Percentiles rank a stretch among this genome's conserved stretches.
Evolutionary conservation across 2,113 vertebrate species (phyloP).

Genomic region (Petroica traversi): DNA sequence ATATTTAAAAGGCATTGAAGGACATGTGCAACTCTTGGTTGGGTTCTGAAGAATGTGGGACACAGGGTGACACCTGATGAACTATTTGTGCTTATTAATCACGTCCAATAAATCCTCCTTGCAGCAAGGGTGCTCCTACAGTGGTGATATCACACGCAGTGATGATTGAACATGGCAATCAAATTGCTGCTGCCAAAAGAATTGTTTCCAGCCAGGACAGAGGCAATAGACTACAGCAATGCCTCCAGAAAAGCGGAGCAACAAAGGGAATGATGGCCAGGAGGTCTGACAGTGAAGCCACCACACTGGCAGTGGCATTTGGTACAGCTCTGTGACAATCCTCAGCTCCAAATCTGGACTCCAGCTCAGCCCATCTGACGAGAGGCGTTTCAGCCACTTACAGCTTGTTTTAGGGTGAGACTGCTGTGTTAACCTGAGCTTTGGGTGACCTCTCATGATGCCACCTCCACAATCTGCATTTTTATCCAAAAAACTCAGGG

Average conservation of each 20-base stretch:
- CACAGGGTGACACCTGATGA: neutral
- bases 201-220: neutral
- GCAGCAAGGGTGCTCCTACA: neutral
- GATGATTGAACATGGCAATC: neutral
- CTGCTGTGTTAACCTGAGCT: neutral
- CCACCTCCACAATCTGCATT: neutral
- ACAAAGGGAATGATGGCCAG: neutral
- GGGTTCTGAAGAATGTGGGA: neutral
- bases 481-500: neutral
- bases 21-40: neutral
- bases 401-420: neutral
- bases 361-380: neutral
- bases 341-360: neutral
- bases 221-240: neutral
- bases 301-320: neutral
- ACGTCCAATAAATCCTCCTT: neutral
- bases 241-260: neutral
- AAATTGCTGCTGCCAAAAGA: neutral
- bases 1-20: neutral
- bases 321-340: neutral
- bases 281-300: neutral
- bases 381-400: neutral
- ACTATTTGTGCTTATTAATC: neutral
- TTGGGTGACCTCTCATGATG: rapidly evolving
- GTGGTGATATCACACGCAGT: neutral